phyloP scores from a whole-genome alignment of 2,797 vertebrate genomes.

The Acomys russatus region DNA sequence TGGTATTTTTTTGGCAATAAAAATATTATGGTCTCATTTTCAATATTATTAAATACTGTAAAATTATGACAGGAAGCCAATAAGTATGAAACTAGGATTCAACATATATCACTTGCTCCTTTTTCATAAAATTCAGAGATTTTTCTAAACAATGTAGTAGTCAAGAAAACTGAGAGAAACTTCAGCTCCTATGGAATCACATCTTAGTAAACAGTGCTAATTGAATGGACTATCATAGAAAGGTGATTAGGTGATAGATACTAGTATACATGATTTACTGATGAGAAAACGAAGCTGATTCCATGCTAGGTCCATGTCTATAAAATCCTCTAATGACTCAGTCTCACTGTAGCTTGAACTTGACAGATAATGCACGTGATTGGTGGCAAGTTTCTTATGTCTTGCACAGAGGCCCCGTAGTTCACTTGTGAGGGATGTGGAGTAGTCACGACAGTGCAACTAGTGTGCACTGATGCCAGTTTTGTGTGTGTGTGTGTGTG shows the following conservation, averaged over 20 bases:
- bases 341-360: not conserved
- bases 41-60: constrained; percentile 20
- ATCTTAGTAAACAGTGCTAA: not conserved
- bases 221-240: not conserved
- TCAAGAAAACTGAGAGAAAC: constrained; percentile 38
- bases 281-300: constrained; percentile 11
- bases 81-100: constrained; percentile 4
- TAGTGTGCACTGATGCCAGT: not conserved
- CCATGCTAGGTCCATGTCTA: not conserved
- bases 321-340: not conserved
- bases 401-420: not conserved
- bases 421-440: not conserved
- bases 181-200: not conserved
- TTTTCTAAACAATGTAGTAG: not conserved
- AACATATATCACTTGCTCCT: not conserved
- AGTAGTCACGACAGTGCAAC: not conserved
- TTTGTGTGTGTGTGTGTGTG: not conserved
- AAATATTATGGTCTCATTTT: not conserved
- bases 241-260: not conserved
- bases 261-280: constrained; percentile 1
- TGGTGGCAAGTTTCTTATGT: not conserved
- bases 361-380: not conserved
- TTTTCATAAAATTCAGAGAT: constrained; percentile 16
- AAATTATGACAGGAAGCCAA: not conserved
- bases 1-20: constrained; percentile 3